Evolutionary conservation across 2,888 invertebrate genomes (phyloP), one percentile per base, ranked within the genome.

Genomic region (Tachystola acroxantha): DNA sequence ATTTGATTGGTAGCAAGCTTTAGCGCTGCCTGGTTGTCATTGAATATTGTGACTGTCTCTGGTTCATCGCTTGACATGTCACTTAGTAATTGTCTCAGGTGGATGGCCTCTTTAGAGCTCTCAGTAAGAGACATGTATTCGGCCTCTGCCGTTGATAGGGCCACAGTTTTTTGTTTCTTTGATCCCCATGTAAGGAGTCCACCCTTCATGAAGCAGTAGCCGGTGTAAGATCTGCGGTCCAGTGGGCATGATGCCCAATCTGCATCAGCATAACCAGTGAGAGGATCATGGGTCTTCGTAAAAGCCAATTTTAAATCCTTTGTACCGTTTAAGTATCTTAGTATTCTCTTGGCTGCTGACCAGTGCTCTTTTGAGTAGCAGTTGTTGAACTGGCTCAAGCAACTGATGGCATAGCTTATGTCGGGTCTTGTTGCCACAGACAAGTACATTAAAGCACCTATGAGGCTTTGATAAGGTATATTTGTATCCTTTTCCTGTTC

Each of bases 121-220:
- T 43, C 45, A 1, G 47, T 37, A 19, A 51, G 7, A 1, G 45
- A 36, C 40, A 50, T 43, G 25, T 48, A 50, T 32, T 51, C 48
- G 4, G 48, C 45, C 36, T 53, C 48, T 9, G 50, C 42, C 1
- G 49, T 41, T 4, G 48, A 46, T 2, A 49, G 34, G 2, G 52
- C 54, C 9, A 53, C 47, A n/a, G 42, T 46, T 16, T 26, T 33
- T 28, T 54, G 52, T 34, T 54, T 57, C 33, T 37, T 43, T 2
- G 45, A 26, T 12, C 40, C 43, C 48, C 50, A 52, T 4, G 39
- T 41, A 10, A 53, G 38, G 3, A 39, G 25, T 6, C 34, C 32
- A 19, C 13, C 12, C 7, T 40, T 34, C 9, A 29, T 43, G 22
- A 50, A 57, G 28, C 16, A 13, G 29, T 47, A 53, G 0, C 57